Evolutionary conservation across 2,113 vertebrate species (phyloP), one percentile per base, ranked within the genome.

Genomic region (Nanger granti): DNA sequence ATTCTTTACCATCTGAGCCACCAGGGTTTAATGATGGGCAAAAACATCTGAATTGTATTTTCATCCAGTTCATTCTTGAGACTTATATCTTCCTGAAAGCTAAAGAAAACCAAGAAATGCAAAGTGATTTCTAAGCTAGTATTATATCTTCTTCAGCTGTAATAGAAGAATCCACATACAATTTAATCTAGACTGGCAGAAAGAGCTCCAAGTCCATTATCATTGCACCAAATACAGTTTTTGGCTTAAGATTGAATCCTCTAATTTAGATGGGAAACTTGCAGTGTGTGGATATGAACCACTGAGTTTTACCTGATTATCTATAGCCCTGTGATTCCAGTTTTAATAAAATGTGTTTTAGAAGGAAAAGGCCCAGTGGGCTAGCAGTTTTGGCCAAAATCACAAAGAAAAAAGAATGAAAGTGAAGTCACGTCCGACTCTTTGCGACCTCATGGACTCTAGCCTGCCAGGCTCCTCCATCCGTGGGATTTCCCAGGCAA

Each of bases 51-150:
- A 90, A 89, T 13, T 89, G 37, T 55, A 60, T 93, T 92, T 94
- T 89, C 47, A 94, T 94, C 34, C 49, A 85, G 37, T 92, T 87
- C 87, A 49, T 52, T 94, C 37, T 92, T 92, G 59, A 80, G 64
- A 47, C 28, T 28, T 73, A 76, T 2, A 94, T 73, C 66, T 76
- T 41, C 29, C 80, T 93, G 13, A 29, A 92, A 60, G 85, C 44
- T 64, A 94, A 80, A 86, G 22, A 73, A 94, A 47, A n/a, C 80
- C 66, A 90, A 96, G 49, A 94, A 80, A 92, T 94, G 44, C 59
- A 80, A 87, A 88, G 37, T 89, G 62, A 96, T 87, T 47, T 79
- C 41, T 55, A 96, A 96, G 52, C 20, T 73, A 90, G 18, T 91
- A 49, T 57, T 69, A 6, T 9, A 28, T 62, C 34, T 84, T 97